Evolutionary conservation across 1,140 invertebrate genomes (phyloP).

Genomic region (Nasonia vitripennis): DNA sequence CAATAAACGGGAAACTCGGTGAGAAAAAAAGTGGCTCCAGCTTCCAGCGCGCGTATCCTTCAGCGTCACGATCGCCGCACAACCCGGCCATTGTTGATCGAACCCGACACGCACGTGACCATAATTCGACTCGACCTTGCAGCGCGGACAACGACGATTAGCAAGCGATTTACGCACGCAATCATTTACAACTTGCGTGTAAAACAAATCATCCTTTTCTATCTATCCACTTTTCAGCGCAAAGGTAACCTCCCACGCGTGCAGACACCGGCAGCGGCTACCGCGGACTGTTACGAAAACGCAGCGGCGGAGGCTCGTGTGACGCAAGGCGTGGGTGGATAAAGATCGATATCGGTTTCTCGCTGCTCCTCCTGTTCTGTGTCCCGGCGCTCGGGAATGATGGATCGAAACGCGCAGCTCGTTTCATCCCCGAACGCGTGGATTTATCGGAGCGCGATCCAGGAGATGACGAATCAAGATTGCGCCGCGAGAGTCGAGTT

Average conservation of each 20-base stretch:
- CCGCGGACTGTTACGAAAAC: not conserved
- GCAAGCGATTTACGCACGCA: not conserved
- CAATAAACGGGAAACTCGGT: not conserved
- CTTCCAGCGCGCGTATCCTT: not conserved
- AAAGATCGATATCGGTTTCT: constrained; percentile 9
- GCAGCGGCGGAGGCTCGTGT: not conserved
- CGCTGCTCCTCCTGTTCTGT: not conserved
- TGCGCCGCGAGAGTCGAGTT: not conserved
- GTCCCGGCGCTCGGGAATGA: not conserved
- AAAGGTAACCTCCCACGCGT: constrained; percentile 7
- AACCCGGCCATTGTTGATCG: not conserved
- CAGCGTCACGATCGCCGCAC: not conserved
- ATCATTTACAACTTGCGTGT: no score
- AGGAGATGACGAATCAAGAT: not conserved
- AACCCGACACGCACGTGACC: not conserved
- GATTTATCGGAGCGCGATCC: not conserved
- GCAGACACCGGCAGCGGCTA: not conserved
- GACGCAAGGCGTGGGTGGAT: not conserved
- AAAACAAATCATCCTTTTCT: not conserved
- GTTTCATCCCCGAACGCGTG: no score
- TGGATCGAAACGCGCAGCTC: no score
- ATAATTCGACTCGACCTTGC: not conserved
- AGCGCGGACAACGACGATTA: not conserved
- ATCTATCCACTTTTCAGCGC: not conserved
- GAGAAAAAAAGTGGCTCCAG: not conserved